These are phyloP conservation scores for Chamaedrilus cognettii DNA, from an alignment of 2,888 invertebrate genomes.

Conservation along the genomic window DNA sequence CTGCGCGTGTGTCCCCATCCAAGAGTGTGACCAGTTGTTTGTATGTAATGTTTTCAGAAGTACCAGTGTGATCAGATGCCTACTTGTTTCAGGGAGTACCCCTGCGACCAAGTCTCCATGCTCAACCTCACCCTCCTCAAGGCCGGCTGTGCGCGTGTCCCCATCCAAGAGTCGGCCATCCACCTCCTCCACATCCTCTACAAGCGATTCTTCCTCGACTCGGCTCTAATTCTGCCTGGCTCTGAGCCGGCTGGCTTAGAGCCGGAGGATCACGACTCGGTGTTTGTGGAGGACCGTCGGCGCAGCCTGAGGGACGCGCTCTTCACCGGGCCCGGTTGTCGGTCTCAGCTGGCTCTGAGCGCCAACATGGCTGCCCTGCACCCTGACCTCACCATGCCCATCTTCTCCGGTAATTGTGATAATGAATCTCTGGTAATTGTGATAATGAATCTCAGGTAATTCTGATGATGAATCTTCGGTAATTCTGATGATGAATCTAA, in stretches of 20 bases:
- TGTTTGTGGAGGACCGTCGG: constrained; percentile 20
- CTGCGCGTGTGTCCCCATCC: too few relatives aligned
- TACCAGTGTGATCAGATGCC: constrained; percentile 74
- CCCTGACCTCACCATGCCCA: constrained; percentile 98
- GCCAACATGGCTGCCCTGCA: constrained; percentile 91
- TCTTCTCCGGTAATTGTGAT: constrained; percentile 83
- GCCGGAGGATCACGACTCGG: constrained; percentile 13
- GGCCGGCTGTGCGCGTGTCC: constrained; percentile 89
- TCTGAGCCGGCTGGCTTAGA: constrained; percentile 2
- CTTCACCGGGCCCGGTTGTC: constrained; percentile 74
- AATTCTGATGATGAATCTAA: too few relatives aligned
- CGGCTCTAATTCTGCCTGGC: constrained; percentile 50
- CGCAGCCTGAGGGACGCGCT: constrained; percentile 65
- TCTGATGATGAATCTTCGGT: too few relatives aligned
- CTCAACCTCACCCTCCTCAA: constrained; percentile 97
- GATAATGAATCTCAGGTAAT: too few relatives aligned
- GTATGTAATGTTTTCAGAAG: constrained; percentile 39
- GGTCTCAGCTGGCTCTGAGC: constrained; percentile 64
- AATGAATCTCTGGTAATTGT: too few relatives aligned
- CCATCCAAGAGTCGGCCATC: constrained; percentile 91
- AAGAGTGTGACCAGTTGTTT: background rate
- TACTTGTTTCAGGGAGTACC: constrained; percentile 52
- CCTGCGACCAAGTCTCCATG: constrained; percentile 88
- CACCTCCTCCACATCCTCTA: constrained; percentile 89
- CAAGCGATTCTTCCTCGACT: constrained; percentile 86